Percentiles rank a stretch among this genome's conserved stretches.
phyloP scores from a whole-genome alignment of 2,113 vertebrate genomes.

The Cisticola juncidis region DNA sequence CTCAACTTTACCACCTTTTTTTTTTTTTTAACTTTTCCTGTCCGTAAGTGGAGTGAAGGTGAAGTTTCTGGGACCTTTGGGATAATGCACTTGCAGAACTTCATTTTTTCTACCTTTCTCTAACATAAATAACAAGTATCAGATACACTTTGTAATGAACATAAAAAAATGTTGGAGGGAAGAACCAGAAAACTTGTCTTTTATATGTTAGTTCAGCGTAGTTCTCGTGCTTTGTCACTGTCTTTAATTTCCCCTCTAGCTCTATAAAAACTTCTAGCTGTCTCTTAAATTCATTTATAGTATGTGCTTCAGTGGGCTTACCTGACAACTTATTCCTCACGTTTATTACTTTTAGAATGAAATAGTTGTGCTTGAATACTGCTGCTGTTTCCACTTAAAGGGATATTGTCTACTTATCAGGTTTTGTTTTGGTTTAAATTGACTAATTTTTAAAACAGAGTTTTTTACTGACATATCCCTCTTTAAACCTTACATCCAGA shows the following conservation, averaged over 20 bases:
- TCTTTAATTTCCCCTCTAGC: conserved; percentile 54
- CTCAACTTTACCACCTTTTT: neutral
- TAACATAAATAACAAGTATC: conserved; percentile 34
- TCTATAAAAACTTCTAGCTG: conserved; percentile 53
- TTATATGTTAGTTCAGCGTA: conserved; percentile 4
- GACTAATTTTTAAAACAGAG: conserved; percentile 22
- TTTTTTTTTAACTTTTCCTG: neutral
- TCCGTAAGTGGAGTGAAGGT: neutral
- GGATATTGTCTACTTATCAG: conserved; percentile 27
- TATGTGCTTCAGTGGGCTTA: conserved; percentile 54
- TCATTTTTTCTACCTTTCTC: neutral
- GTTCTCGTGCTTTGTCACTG: conserved; percentile 34
- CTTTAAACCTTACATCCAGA: neutral
- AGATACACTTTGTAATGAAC: conserved; percentile 7
- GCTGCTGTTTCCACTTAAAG: conserved; percentile 35
- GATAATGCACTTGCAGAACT: neutral
- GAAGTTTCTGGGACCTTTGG: neutral
- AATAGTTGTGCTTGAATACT: conserved; percentile 44
- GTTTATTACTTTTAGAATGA: conserved; percentile 59
- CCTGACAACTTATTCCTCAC: conserved; percentile 65
- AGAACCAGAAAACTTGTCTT: conserved; percentile 37
- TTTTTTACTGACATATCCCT: neutral
- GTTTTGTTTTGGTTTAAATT: conserved; percentile 29
- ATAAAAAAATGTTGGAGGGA: neutral
- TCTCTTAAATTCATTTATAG: conserved; percentile 64